A percentile compares a stretch with the other conserved stretches of the same genome.
Evolutionary conservation across 2,113 vertebrate genomes (phyloP).

Genomic region (Daubentonia madagascariensis): DNA sequence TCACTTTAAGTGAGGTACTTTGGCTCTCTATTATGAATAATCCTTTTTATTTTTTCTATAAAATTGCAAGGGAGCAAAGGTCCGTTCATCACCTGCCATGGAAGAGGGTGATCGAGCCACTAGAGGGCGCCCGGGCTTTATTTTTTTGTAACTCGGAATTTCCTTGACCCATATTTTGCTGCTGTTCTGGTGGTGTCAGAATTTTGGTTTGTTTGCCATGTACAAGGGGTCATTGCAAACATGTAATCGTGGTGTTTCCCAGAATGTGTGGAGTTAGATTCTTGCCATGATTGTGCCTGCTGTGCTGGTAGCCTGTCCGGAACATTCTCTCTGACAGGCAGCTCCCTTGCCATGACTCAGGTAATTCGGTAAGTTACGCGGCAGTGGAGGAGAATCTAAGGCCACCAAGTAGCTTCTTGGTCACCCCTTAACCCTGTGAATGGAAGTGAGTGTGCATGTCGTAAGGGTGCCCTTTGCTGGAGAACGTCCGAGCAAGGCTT

Average conservation of each 20-base stretch:
- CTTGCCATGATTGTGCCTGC: not conserved
- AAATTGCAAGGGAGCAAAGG: not conserved
- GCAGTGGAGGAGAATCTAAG: rapidly evolving
- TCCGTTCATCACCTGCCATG: rapidly evolving
- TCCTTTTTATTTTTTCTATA: not conserved
- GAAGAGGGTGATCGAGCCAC: not conserved
- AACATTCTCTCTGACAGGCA: rapidly evolving
- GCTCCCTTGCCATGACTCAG: rapidly evolving
- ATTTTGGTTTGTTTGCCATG: not conserved
- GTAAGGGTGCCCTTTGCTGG: rapidly evolving
- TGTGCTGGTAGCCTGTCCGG: not conserved
- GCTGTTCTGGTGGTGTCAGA: not conserved
- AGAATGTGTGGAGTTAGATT: rapidly evolving
- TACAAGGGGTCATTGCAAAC: not conserved
- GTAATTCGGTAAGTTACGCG: rapidly evolving
- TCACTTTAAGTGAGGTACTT: constrained; percentile 40
- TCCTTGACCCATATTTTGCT: constrained; percentile 40
- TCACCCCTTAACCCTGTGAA: rapidly evolving
- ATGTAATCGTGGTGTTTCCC: not conserved
- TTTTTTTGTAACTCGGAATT: not conserved
- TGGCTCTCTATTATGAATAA: rapidly evolving
- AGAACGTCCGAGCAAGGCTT: not conserved
- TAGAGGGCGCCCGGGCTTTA: constrained; percentile 72
- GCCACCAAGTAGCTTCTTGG: rapidly evolving
- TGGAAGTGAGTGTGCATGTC: rapidly evolving